Percentiles rank a stretch among this genome's conserved stretches.
phyloP scores from a whole-genome alignment of 1,140 invertebrate species.

The Drosophila lowei region DNA sequence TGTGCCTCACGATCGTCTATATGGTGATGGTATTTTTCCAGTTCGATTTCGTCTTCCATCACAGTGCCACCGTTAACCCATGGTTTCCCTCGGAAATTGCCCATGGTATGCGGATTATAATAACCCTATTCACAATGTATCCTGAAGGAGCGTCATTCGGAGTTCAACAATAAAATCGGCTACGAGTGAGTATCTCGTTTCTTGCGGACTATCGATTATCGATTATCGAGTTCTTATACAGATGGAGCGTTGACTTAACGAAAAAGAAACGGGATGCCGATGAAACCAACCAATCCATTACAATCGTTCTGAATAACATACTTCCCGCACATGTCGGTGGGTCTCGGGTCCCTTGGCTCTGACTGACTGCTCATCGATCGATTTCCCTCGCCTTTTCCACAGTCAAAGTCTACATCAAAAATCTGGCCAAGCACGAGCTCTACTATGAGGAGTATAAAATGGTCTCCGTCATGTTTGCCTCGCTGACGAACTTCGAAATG shows the following conservation, averaged over 20 bases:
- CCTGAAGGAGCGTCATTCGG: slow-evolving; percentile 92
- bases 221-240: slow-evolving; percentile 28
- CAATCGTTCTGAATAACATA: slow-evolving; percentile 92
- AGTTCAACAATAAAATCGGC: slow-evolving; percentile 93
- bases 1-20: slow-evolving; percentile 87
- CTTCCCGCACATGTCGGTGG: slow-evolving; percentile 92
- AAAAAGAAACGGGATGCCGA: slow-evolving; percentile 90
- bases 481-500: slow-evolving; percentile 89
- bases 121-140: slow-evolving; percentile 89
- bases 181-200: slow-evolving; percentile 68
- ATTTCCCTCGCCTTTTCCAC: slow-evolving; percentile 41
- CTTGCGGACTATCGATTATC: not conserved
- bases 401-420: slow-evolving; percentile 90
- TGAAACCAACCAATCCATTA: slow-evolving; percentile 90
- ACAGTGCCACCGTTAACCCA: slow-evolving; percentile 87
- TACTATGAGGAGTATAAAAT: slow-evolving; percentile 92
- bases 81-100: slow-evolving; percentile 86
- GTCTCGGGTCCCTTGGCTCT: slow-evolving; percentile 45
- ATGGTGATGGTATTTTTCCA: slow-evolving; percentile 87
- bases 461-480: slow-evolving; percentile 96
- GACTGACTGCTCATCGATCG: not conserved
- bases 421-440: slow-evolving; percentile 88
- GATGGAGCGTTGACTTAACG: slow-evolving; percentile 92
- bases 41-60: slow-evolving; percentile 84
- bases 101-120: slow-evolving; percentile 87